These are phyloP conservation scores for Hoplias malabaricus DNA, from an alignment of 2,113 vertebrate genomes.

Conservation along the genomic window DNA sequence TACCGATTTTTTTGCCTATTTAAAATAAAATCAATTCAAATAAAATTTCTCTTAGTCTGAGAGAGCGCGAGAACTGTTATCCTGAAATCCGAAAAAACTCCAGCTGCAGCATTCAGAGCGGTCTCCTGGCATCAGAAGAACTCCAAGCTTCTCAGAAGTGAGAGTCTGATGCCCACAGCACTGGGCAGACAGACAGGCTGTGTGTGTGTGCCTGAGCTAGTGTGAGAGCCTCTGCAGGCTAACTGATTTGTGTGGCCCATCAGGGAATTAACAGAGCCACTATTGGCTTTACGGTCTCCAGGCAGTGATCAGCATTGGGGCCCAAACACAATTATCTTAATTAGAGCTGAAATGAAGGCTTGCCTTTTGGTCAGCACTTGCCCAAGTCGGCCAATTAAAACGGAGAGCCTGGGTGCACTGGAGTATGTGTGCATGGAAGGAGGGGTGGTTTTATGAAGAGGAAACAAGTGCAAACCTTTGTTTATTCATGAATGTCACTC, in stretches of 20 bases:
- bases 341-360: conserved; percentile 30
- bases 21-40: neutral
- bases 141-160: neutral
- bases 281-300: conserved; percentile 28
- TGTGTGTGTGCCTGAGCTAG: neutral
- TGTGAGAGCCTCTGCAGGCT: neutral
- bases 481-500: neutral
- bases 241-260: conserved; percentile 22
- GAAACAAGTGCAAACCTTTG: neutral
- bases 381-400: conserved; percentile 21
- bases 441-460: neutral
- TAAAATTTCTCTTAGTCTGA: neutral
- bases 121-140: conserved; percentile 17
- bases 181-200: neutral
- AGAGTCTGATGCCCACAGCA: neutral
- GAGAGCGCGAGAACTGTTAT: neutral
- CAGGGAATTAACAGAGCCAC: conserved; percentile 21
- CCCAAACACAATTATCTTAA: conserved; percentile 36
- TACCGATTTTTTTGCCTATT: neutral
- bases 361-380: conserved; percentile 11
- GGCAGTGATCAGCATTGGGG: conserved; percentile 12
- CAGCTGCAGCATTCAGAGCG: neutral
- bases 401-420: neutral
- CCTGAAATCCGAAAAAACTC: neutral
- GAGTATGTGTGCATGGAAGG: neutral